Conservation (phyloP, 1,140 invertebrate species). For the Drosophila obscura region DNA sequence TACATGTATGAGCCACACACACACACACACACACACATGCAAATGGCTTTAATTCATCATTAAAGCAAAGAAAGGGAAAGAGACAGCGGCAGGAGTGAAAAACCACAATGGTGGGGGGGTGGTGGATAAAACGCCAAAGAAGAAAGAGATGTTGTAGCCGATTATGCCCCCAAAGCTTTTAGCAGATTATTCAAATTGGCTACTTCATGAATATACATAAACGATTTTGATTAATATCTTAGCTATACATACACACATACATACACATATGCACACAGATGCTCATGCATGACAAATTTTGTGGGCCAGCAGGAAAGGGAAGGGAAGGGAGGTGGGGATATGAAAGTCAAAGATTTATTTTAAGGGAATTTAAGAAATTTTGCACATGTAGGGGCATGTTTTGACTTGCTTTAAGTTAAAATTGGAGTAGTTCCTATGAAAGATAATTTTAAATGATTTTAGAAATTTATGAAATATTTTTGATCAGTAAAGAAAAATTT, state of each 20-base stretch:
- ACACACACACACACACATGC: neutral
- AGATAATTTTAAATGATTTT: no score
- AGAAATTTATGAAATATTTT: no score
- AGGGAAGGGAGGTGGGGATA: no score
- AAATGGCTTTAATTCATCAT: slow-evolving; percentile 76
- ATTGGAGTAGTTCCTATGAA: no score
- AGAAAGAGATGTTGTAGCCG: slow-evolving; percentile 1
- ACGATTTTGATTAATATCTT: slow-evolving; percentile 50
- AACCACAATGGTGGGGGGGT: slow-evolving; percentile 31
- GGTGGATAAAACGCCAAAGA: slow-evolving; percentile 1
- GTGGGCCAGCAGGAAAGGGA: no score
- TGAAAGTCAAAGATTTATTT: no score
- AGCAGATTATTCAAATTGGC: slow-evolving; percentile 55
- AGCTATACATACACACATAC: neutral
- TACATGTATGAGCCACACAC: no score
- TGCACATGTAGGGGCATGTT: no score
- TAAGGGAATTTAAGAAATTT: no score
- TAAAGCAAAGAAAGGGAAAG: slow-evolving; percentile 28
- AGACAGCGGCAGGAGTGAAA: slow-evolving; percentile 10
- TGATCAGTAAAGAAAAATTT: no score
- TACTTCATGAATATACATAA: slow-evolving; percentile 55
- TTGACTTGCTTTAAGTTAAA: no score
- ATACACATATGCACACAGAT: neutral
- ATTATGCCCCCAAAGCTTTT: slow-evolving; percentile 40
- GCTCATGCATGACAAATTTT: neutral